Evolutionary conservation across 1,140 invertebrate genomes (phyloP).

Genomic region (Drosophila rhopaloa): DNA sequence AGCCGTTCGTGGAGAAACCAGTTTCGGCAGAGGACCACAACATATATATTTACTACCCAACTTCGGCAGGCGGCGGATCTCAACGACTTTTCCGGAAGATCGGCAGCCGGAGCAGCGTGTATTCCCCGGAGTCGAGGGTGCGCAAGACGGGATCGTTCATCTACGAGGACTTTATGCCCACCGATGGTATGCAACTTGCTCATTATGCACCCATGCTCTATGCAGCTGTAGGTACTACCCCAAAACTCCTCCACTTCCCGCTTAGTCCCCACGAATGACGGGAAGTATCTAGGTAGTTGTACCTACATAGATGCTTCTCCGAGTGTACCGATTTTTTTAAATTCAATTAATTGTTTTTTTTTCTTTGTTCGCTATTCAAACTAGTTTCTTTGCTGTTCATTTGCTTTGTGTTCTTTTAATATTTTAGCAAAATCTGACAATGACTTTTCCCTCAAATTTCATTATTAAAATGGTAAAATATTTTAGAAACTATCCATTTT

Average conservation of each 20-base stretch:
- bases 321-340: background rate
- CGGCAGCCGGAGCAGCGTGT: conserved; percentile 98
- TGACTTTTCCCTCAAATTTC: no score
- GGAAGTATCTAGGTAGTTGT: background rate
- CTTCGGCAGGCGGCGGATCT: conserved; percentile 98
- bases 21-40: conserved; percentile 99
- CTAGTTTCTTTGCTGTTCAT: no score
- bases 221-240: conserved; percentile 25
- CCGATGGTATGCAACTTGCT: conserved; percentile 91
- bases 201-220: conserved; percentile 36
- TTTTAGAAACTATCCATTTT: no score
- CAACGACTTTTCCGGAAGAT: conserved; percentile 99
- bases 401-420: no score
- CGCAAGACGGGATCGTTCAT: conserved; percentile 99
- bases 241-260: background rate
- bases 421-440: no score
- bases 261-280: background rate
- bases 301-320: background rate
- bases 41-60: conserved; percentile 99
- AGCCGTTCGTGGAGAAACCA: conserved; percentile 97
- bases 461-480: no score
- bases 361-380: background rate
- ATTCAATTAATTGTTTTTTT: background rate
- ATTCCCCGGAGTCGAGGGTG: conserved; percentile 97
- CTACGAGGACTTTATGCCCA: conserved; percentile 99